phyloP scores from a whole-genome alignment of 2,113 vertebrate genomes.

The Esox niger region DNA sequence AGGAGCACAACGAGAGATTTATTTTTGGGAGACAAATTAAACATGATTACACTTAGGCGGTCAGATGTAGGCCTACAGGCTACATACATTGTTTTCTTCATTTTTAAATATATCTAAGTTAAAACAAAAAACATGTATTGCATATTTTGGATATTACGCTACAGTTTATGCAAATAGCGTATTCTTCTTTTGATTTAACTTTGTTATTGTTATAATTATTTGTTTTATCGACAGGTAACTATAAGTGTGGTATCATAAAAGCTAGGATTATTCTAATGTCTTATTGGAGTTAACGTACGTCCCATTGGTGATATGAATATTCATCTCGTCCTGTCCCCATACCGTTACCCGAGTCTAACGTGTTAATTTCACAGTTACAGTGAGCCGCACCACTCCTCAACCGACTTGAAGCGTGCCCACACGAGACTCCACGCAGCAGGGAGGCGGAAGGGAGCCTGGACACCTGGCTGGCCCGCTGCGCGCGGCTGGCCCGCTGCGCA shows the following conservation, averaged over 20 bases:
- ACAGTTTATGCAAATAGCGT: too few species aligned
- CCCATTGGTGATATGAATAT: not conserved
- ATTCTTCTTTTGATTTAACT: not conserved
- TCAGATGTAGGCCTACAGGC: too few species aligned
- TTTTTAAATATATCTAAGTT: too few species aligned
- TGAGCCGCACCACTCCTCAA: too few species aligned
- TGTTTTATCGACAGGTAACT: not conserved
- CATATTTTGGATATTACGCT: too few species aligned
- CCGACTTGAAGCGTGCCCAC: too few species aligned
- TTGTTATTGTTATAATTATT: not conserved
- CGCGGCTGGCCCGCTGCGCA: too few species aligned
- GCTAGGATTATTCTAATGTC: not conserved
- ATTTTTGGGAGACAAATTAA: not conserved
- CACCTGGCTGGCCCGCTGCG: not conserved
- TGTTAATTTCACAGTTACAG: not conserved
- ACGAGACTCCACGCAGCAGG: not conserved
- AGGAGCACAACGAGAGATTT: conserved; percentile 27
- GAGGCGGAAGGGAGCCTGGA: not conserved
- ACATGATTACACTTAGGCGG: not conserved
- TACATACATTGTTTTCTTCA: too few species aligned
- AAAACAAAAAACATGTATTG: too few species aligned
- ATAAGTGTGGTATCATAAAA: not conserved
- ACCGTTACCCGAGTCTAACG: not conserved
- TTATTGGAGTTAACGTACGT: not conserved
- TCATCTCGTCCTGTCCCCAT: not conserved